Percentiles rank a stretch among this genome's conserved stretches.
These are phyloP conservation scores for Rhingia rostrata DNA, from an alignment of 2,888 invertebrate species.

Conservation along the genomic window DNA sequence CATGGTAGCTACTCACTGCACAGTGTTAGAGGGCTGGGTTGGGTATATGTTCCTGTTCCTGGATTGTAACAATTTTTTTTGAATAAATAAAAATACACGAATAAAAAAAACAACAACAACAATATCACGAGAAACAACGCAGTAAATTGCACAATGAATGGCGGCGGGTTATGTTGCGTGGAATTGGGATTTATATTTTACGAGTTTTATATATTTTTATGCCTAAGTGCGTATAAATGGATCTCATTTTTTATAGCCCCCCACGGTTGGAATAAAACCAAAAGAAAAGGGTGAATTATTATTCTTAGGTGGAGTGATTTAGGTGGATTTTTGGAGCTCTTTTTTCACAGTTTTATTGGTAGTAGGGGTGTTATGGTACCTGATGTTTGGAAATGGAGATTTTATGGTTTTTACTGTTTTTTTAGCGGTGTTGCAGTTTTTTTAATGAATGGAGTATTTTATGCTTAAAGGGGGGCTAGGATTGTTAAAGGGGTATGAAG, in stretches of 20 bases:
- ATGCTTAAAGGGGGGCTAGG: too few species aligned
- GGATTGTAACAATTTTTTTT: conserved; percentile 35
- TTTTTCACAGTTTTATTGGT: conserved; percentile 39
- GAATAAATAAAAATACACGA: conserved; percentile 15
- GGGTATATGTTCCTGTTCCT: conserved; percentile 11
- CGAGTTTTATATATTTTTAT: conserved; percentile 57
- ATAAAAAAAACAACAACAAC: not conserved
- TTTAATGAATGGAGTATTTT: too few species aligned
- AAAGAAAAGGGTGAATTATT: conserved; percentile 63
- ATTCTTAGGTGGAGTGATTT: conserved; percentile 54
- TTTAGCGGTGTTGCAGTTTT: too few species aligned
- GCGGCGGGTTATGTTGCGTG: conserved; percentile 37
- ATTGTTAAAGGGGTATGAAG: too few species aligned
- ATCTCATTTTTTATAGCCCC: conserved; percentile 67
- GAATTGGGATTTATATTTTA: conserved; percentile 68
- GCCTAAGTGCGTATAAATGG: conserved; percentile 73
- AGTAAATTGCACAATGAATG: conserved; percentile 60
- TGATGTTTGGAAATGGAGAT: not conserved
- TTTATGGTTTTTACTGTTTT: not conserved
- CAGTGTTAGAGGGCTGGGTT: conserved; percentile 22
- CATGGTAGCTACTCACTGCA: not conserved
- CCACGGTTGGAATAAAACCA: not conserved
- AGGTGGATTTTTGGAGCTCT: conserved; percentile 23
- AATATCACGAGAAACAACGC: not conserved
- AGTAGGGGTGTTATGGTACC: not conserved